Evolutionary conservation across 2,888 invertebrate genomes (phyloP).

Genomic region (Endotricha flammealis): DNA sequence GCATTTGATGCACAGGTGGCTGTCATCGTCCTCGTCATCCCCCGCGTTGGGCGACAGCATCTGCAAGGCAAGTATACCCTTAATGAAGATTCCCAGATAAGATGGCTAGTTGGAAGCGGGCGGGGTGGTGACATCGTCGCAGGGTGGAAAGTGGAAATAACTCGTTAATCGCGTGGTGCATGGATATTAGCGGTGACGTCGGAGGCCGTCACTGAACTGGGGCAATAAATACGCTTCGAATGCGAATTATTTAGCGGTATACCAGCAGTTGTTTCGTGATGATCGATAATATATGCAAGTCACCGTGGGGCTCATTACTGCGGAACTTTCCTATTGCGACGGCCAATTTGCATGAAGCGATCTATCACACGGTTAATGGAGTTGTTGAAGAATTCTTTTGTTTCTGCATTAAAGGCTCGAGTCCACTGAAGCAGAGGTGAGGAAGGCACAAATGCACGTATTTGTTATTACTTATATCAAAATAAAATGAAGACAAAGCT

Average conservation of each 20-base stretch:
- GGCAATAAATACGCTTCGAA: slow-evolving; percentile 52
- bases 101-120: slow-evolving; percentile 30
- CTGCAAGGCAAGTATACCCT: slow-evolving; percentile 35
- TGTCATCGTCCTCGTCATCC: slow-evolving; percentile 88
- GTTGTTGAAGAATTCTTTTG: slow-evolving; percentile 49
- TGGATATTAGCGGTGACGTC: slow-evolving; percentile 56
- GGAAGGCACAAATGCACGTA: too few species aligned
- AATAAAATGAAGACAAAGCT: too few species aligned
- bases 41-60: slow-evolving; percentile 76
- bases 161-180: slow-evolving; percentile 55
- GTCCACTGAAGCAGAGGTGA: slow-evolving; percentile 15
- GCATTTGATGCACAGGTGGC: slow-evolving; percentile 93
- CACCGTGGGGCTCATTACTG: slow-evolving; percentile 38
- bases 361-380: slow-evolving; percentile 43
- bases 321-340: slow-evolving; percentile 39
- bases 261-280: slow-evolving; percentile 44
- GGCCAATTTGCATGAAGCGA: slow-evolving; percentile 47
- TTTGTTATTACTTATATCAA: too few species aligned
- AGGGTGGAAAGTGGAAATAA: slow-evolving; percentile 30
- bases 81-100: slow-evolving; percentile 26
- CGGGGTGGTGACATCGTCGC: slow-evolving; percentile 46
- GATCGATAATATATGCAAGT: slow-evolving; percentile 52
- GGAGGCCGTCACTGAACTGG: slow-evolving; percentile 42
- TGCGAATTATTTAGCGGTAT: slow-evolving; percentile 52
- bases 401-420: slow-evolving; percentile 22